A percentile compares a stretch with the other conserved stretches of the same genome.
Evolutionary conservation across 2,888 invertebrate species (phyloP).

Genomic region (Halictus quadricinctus): DNA sequence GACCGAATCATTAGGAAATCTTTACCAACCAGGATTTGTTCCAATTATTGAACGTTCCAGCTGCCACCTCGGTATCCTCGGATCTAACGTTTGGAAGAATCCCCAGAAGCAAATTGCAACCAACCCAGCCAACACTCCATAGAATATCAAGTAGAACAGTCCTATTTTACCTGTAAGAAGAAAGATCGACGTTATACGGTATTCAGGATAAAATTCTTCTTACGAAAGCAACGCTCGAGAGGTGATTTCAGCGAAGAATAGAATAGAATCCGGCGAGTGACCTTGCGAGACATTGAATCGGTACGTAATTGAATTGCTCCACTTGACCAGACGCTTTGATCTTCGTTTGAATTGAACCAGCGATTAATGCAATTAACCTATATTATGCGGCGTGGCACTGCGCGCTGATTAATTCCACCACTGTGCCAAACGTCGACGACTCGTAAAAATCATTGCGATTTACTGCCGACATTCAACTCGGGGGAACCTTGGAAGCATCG

Average conservation of each 20-base stretch:
- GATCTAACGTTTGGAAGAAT: conserved; percentile 95
- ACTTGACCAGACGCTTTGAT: conserved; percentile 80
- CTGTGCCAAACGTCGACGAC: conserved; percentile 21
- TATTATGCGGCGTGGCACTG: conserved; percentile 52
- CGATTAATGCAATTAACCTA: conserved; percentile 75
- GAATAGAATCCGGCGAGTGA: conserved; percentile 62
- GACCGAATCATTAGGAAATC: not conserved
- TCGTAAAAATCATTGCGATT: conserved; percentile 42
- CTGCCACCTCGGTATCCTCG: conserved; percentile 95
- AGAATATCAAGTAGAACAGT: conserved; percentile 97
- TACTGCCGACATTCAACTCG: conserved; percentile 14
- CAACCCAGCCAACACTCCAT: conserved; percentile 94
- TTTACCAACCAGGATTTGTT: conserved; percentile 94
- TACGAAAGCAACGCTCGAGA: conserved; percentile 21
- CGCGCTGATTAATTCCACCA: conserved; percentile 52
- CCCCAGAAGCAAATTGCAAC: conserved; percentile 97
- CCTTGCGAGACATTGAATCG: conserved; percentile 77
- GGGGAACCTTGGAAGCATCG: not conserved
- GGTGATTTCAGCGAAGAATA: conserved; percentile 28
- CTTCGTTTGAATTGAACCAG: conserved; percentile 77
- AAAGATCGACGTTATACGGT: conserved; percentile 16
- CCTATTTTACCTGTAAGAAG: conserved; percentile 92
- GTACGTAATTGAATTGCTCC: conserved; percentile 80
- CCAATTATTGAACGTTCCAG: conserved; percentile 94
- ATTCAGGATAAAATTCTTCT: conserved; percentile 1